Evolutionary conservation across 2,113 vertebrate species (phyloP).

Genomic region (Planiliza haematocheilus): DNA sequence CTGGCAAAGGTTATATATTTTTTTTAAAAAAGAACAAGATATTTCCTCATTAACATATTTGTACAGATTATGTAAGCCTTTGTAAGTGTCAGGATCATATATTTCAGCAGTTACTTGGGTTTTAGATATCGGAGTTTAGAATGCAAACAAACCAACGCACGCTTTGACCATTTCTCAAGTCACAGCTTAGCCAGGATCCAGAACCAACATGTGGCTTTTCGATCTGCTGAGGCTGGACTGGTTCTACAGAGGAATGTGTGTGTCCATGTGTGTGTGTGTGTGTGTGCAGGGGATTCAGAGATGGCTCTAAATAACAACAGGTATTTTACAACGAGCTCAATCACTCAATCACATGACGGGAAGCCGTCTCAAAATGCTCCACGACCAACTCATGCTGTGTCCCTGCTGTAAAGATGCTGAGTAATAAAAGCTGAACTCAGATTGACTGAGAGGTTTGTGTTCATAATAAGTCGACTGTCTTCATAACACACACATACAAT

Average conservation of each 20-base stretch:
- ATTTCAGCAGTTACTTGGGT: neutral
- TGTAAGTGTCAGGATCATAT: neutral
- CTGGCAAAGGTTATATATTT: neutral
- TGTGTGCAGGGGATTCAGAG: no score
- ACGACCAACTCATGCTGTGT: no score
- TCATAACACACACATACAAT: neutral
- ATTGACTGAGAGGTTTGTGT: no score
- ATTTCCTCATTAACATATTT: no score
- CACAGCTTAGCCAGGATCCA: neutral
- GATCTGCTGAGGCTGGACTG: conserved; percentile 15
- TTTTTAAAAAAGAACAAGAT: no score
- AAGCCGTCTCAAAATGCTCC: no score
- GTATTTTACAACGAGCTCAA: no score
- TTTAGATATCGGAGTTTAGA: neutral
- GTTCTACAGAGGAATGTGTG: neutral
- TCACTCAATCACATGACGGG: no score
- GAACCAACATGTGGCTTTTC: conserved; percentile 46
- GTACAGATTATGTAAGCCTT: no score
- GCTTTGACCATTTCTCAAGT: conserved; percentile 31
- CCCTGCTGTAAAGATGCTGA: neutral
- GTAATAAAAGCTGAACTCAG: neutral
- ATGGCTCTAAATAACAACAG: no score
- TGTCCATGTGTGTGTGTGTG: neutral
- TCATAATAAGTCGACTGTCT: neutral
- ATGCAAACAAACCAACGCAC: neutral